These are phyloP conservation scores for Tetrao urogallus DNA, from an alignment of 2,113 vertebrate genomes.

Conservation along the genomic window DNA sequence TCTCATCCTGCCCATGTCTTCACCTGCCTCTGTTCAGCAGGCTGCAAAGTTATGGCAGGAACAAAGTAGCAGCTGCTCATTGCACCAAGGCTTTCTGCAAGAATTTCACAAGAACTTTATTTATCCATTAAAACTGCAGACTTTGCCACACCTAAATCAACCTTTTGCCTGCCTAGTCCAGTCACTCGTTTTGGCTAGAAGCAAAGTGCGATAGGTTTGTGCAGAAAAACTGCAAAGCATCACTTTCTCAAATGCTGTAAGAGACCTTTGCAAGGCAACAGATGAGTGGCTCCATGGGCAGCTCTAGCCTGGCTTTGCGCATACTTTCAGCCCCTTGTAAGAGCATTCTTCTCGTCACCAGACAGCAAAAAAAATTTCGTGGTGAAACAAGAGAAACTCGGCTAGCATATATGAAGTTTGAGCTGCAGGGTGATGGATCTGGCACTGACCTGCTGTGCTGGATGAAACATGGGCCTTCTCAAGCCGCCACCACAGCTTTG, in stretches of 20 bases:
- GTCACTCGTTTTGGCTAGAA: not conserved
- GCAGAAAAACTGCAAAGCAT: not conserved
- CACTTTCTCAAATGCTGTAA: not conserved
- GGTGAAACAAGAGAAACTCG: not conserved
- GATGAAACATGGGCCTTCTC: accelerated
- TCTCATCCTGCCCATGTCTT: not conserved
- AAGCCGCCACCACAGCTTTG: not conserved
- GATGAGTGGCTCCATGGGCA: not conserved
- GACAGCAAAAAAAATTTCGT: not conserved
- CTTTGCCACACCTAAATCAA: not conserved
- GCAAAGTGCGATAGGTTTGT: not conserved
- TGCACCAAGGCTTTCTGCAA: not conserved
- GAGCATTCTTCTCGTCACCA: not conserved
- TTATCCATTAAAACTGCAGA: not conserved
- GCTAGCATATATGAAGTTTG: not conserved
- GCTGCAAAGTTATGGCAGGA: not conserved
- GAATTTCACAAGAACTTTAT: not conserved
- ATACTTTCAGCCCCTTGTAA: accelerated
- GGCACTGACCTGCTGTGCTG: not conserved
- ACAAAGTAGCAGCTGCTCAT: accelerated
- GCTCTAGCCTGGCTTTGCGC: not conserved
- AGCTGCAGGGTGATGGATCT: not conserved
- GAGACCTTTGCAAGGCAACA: not conserved
- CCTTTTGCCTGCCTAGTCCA: not conserved
- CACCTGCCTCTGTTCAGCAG: not conserved